A percentile compares a stretch with the other conserved stretches of the same genome.
These are phyloP conservation scores for Pygmarrhopalites habei DNA, from an alignment of 1,140 invertebrate genomes.

Conservation along the genomic window DNA sequence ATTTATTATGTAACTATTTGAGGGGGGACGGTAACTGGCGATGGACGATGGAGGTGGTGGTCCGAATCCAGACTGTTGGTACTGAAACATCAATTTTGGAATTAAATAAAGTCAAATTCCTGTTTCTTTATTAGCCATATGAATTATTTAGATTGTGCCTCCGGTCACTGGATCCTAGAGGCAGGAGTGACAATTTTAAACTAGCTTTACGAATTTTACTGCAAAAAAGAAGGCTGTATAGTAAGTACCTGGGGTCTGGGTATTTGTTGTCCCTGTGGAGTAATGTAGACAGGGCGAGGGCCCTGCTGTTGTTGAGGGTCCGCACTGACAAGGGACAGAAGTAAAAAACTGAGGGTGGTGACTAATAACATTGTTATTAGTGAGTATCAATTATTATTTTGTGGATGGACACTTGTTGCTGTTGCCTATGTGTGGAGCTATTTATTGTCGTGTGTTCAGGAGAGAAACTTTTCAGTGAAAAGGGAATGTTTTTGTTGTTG, in stretches of 20 bases:
- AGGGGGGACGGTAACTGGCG: neutral
- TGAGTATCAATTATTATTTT: too few species aligned
- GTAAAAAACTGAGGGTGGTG: neutral
- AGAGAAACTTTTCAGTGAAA: too few species aligned
- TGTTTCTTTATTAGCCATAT: neutral
- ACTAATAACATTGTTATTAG: slow-evolving; percentile 7
- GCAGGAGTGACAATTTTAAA: neutral
- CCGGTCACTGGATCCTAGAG: neutral
- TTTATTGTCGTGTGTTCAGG: too few species aligned
- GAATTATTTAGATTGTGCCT: neutral
- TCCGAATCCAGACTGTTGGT: neutral
- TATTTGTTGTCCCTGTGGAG: neutral
- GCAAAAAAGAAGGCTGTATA: neutral
- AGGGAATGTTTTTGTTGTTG: too few species aligned
- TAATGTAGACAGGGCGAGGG: neutral
- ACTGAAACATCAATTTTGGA: neutral
- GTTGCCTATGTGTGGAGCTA: too few species aligned
- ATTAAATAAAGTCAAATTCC: neutral
- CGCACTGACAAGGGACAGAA: neutral
- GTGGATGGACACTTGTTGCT: too few species aligned
- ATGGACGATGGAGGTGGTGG: neutral
- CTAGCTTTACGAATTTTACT: neutral
- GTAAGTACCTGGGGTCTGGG: neutral
- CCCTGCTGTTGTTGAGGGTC: neutral
- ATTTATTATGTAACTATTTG: neutral